These are phyloP conservation scores for Heterodera filipjevi DNA, from an alignment of 2,888 invertebrate species.

Conservation along the genomic window DNA sequence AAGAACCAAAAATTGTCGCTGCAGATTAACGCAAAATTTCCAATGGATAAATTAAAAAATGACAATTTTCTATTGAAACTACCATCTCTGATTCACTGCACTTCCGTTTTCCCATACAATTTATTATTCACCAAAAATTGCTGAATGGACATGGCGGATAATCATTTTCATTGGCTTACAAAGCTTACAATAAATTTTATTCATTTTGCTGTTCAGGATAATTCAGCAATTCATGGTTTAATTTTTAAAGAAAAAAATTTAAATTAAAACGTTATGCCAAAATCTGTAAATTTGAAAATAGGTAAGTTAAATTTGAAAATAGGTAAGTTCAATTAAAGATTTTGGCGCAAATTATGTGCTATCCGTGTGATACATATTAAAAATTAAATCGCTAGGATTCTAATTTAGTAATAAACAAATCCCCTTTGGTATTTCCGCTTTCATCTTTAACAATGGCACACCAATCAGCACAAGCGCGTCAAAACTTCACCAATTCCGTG, in stretches of 20 bases:
- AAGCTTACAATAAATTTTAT: neutral
- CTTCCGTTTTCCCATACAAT: neutral
- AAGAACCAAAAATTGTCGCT: too few species aligned
- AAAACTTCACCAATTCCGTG: conserved; percentile 38
- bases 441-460: neutral
- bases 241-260: conserved; percentile 11
- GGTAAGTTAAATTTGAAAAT: too few species aligned
- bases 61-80: too few species aligned
- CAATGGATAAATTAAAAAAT: too few species aligned
- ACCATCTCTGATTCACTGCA: neutral
- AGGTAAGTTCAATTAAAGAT: too few species aligned
- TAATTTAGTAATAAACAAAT: neutral
- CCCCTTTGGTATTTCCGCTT: too few species aligned
- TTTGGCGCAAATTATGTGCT: too few species aligned
- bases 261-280: too few species aligned
- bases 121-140: neutral
- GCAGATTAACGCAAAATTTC: too few species aligned
- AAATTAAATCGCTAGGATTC: too few species aligned
- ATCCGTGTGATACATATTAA: too few species aligned
- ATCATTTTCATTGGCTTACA: neutral
- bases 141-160: neutral
- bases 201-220: neutral
- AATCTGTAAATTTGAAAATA: too few species aligned
- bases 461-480: conserved; percentile 43
- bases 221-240: neutral